These are phyloP conservation scores for Varanus komodoensis DNA, from an alignment of 2,113 vertebrate genomes.

Conservation along the genomic window DNA sequence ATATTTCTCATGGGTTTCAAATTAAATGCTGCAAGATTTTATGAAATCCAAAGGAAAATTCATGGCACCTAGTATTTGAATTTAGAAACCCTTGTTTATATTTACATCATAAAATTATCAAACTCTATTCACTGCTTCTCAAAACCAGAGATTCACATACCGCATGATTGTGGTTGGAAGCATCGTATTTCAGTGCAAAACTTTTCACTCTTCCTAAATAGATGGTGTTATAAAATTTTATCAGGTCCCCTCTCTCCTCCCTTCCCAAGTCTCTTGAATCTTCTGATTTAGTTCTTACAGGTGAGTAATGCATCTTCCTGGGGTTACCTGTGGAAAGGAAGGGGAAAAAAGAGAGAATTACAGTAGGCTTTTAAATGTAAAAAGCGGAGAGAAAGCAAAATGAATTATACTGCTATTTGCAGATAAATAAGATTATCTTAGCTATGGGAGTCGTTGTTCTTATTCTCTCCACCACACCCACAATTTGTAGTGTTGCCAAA, in stretches of 20 bases:
- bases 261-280: slow-evolving; percentile 49
- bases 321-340: slow-evolving; percentile 15
- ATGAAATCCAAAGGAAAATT: not conserved
- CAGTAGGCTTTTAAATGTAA: not conserved
- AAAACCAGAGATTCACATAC: slow-evolving; percentile 75
- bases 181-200: slow-evolving; percentile 89
- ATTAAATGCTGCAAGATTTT: not conserved
- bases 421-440: not conserved
- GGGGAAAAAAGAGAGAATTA: not conserved
- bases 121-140: not conserved
- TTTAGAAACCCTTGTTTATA: rapidly evolving
- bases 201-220: slow-evolving; percentile 90
- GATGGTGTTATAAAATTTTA: slow-evolving; percentile 94
- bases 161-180: slow-evolving; percentile 80
- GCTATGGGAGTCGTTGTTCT: not conserved
- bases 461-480: not conserved
- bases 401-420: not conserved
- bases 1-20: not conserved
- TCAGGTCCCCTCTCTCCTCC: slow-evolving; percentile 92
- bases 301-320: slow-evolving; percentile 28
- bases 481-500: not conserved
- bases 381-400: not conserved
- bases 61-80: not conserved
- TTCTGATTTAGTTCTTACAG: not conserved
- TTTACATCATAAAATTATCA: not conserved